Evolutionary conservation across 2,113 vertebrate species (phyloP), one percentile per base, ranked within the genome.

Genomic region (Paramisgurnus dabryanus): DNA sequence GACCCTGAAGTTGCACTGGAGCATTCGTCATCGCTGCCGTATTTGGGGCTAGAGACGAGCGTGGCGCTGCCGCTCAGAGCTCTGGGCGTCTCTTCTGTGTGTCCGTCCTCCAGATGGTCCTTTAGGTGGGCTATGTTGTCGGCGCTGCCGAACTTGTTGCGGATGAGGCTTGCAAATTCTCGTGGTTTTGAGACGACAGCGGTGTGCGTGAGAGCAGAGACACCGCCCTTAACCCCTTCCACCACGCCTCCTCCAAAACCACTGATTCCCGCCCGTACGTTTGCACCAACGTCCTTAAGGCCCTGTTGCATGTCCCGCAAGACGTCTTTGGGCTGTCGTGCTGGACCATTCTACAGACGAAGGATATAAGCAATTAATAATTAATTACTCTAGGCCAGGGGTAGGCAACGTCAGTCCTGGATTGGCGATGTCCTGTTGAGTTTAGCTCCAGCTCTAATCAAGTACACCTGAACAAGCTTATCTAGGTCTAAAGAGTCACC

Each of bases 281-380:
- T 99, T 82, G 97, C 97, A 0, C 97, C 93, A 10, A 99, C 97
- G 0, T 98, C 98, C 90, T 98, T 98, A 12, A 99, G 89, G 8
- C 98, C 98, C 79, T 99, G 98, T 87, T 98, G 97, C 98, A 99
- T 97, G 91, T 98, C 98, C 87, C 97, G 94, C 67, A 99, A 93
- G 79, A 99, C 97, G 47, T 98, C 97, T 86, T 99, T 99, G 68
- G 98, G 97, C 89, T 98, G 98, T 45, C 98, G 90, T 0, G 95
- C 94, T 0, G 95, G 96, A 61, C 98, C 97, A 60, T 98, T 99
- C 93, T 94, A 85, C 22, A 57, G 43, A 80, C 74, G 78, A 47
- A 76, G 74, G 75, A 82, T 63, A 3, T 15, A 34, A 34, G 27
- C 27, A 34, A 34, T 34, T 2, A 3, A 34, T 34, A 34, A 34